Conservation (phyloP, 92 coral and sea anemone species). For the Meandrina meandrites region DNA sequence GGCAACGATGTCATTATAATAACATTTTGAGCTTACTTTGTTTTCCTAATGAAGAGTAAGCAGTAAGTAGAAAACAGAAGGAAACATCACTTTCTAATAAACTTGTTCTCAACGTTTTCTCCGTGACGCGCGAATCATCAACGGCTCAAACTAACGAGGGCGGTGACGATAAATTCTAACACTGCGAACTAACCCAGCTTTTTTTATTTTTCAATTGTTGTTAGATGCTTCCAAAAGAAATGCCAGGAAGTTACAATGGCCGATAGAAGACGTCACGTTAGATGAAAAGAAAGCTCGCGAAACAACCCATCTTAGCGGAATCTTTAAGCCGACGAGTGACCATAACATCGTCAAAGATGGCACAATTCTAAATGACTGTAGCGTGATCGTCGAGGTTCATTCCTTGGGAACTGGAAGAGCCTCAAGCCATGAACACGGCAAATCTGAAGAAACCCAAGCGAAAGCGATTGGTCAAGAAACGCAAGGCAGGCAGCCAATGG, state of each 20-base stretch:
- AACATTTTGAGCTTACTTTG: too few relatives aligned
- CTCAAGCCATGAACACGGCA: background rate
- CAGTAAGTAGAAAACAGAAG: too few relatives aligned
- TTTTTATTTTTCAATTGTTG: background rate
- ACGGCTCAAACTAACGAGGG: background rate
- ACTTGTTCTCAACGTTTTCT: too few relatives aligned
- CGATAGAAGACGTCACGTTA: background rate
- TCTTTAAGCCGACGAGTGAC: background rate
- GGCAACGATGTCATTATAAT: too few relatives aligned
- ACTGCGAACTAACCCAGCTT: too few relatives aligned
- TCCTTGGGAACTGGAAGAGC: background rate
- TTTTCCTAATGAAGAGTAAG: too few relatives aligned
- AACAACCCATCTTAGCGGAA: background rate
- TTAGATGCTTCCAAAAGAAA: background rate
- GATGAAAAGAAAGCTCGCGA: background rate
- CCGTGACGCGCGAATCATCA: background rate
- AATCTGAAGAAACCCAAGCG: background rate
- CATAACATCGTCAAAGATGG: background rate
- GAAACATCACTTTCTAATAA: too few relatives aligned
- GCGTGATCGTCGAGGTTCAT: conserved; percentile 17
- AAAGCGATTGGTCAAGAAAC: background rate
- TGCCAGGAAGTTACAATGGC: background rate
- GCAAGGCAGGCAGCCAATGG: background rate
- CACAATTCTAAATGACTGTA: conserved; percentile 1
- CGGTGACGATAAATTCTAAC: too few relatives aligned